These are phyloP conservation scores for Xiphophorus couchianus DNA, from an alignment of 2,113 vertebrate genomes.

Conservation along the genomic window DNA sequence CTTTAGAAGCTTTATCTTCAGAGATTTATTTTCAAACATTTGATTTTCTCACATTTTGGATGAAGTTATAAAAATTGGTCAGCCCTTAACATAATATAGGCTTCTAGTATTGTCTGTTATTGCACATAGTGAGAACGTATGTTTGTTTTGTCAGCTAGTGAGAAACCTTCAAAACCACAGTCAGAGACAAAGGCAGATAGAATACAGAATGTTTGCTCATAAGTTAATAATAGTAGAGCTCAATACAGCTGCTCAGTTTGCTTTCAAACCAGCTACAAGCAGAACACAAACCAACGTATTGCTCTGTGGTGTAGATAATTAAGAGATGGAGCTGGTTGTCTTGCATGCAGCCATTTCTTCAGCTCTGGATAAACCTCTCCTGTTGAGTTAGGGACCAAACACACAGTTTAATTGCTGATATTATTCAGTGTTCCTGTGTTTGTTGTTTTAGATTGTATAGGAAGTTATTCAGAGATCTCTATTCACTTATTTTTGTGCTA, in stretches of 20 bases:
- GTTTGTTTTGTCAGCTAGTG: neutral
- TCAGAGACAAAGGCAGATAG: neutral
- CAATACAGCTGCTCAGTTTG: neutral
- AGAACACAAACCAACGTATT: neutral
- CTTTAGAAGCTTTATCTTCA: neutral
- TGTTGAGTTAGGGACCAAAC: too few species aligned
- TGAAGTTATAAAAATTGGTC: neutral
- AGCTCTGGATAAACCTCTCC: too few species aligned
- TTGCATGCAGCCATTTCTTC: neutral
- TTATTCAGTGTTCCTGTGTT: too few species aligned
- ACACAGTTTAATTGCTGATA: too few species aligned
- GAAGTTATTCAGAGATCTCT: too few species aligned
- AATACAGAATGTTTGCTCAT: neutral
- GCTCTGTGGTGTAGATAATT: neutral
- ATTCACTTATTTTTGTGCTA: too few species aligned
- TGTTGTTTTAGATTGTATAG: too few species aligned
- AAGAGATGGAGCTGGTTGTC: neutral
- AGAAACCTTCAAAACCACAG: neutral
- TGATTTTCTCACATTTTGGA: neutral
- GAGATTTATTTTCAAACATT: neutral
- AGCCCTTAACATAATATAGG: neutral
- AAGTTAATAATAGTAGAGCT: neutral
- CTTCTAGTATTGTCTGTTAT: neutral
- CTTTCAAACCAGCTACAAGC: neutral
- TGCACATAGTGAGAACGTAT: neutral